phyloP scores from a whole-genome alignment of 2,797 vertebrate genomes.

The Phalanger gymnotis region DNA sequence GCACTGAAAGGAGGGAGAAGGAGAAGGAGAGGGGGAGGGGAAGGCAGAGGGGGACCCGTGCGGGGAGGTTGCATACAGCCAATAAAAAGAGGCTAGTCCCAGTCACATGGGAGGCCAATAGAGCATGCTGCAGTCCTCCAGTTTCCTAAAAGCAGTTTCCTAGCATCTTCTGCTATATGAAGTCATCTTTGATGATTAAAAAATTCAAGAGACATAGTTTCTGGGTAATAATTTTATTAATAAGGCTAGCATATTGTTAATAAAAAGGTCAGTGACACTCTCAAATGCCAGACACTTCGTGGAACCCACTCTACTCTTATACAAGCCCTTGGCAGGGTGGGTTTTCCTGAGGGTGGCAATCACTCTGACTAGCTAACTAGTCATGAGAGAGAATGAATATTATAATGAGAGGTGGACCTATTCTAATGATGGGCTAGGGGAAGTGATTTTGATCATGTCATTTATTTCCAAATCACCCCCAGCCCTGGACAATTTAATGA shows the following conservation, averaged over 20 bases:
- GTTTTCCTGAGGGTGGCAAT: background rate
- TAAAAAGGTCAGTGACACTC: background rate
- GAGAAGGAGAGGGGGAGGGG: too few species aligned
- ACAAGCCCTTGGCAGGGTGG: background rate
- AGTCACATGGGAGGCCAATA: background rate
- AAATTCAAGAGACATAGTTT: background rate
- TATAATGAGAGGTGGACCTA: background rate
- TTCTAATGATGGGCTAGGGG: background rate
- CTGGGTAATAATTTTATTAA: background rate
- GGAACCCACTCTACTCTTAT: background rate
- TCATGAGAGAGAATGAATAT: too few species aligned
- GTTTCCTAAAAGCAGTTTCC: background rate
- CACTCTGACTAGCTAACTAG: background rate
- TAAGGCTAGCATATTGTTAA: background rate
- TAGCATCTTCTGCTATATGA: background rate
- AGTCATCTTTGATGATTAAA: background rate
- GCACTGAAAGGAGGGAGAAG: too few species aligned
- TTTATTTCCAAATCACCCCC: too few species aligned
- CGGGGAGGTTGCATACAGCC: background rate
- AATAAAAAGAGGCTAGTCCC: background rate
- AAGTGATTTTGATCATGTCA: too few species aligned
- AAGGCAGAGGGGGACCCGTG: too few species aligned
- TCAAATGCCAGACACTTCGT: background rate
- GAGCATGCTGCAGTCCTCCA: background rate
- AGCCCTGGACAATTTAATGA: background rate